Percentiles rank a stretch among this genome's conserved stretches.
Conservation (phyloP, 2,888 invertebrate species). For the Calameuta idolon region DNA sequence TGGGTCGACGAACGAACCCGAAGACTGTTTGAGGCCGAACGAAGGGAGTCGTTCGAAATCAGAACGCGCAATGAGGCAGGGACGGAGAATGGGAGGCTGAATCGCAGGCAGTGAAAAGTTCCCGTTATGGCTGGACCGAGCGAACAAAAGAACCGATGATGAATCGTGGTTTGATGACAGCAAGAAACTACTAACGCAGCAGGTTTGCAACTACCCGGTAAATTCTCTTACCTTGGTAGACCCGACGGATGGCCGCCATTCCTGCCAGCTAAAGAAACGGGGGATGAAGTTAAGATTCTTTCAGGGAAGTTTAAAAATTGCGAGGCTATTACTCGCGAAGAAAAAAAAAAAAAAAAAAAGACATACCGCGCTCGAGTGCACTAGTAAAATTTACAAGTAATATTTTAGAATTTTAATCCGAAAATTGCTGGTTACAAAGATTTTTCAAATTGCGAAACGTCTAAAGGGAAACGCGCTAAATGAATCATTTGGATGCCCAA, state of each 20-base stretch:
- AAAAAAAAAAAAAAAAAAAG: too few species aligned
- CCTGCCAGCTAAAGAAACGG: background rate
- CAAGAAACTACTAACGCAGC: slow-evolving; percentile 38
- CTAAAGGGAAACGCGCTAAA: background rate
- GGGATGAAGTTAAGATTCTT: background rate
- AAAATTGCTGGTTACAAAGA: background rate
- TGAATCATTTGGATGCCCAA: background rate
- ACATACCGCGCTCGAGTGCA: background rate
- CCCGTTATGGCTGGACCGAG: slow-evolving; percentile 18
- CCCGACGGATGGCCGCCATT: slow-evolving; percentile 10
- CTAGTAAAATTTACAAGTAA: background rate
- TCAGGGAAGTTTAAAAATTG: background rate
- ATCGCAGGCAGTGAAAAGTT: background rate
- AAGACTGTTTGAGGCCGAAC: background rate
- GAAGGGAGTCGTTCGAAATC: background rate
- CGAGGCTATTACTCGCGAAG: background rate
- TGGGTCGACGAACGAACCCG: background rate
- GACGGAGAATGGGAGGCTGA: background rate
- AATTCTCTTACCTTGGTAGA: background rate
- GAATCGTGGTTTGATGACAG: slow-evolving; percentile 53
- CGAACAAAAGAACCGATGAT: slow-evolving; percentile 49
- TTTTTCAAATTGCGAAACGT: background rate
- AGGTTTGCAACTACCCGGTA: background rate
- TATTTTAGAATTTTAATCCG: background rate
- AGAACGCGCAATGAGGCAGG: background rate